phyloP scores from a whole-genome alignment of 1,140 invertebrate species.

The Dryas iulia region DNA sequence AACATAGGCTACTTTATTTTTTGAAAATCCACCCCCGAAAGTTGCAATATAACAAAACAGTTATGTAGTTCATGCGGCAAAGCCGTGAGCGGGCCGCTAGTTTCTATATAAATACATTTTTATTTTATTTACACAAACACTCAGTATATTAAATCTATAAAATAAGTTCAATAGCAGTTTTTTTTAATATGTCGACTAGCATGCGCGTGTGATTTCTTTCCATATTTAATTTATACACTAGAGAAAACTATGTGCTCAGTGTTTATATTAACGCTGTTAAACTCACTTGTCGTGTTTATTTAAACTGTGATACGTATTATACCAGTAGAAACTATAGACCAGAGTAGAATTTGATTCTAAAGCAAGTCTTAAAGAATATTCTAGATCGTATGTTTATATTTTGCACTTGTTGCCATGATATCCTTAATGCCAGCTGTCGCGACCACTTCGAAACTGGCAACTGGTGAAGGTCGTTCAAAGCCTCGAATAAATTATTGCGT shows the following conservation, averaged over 20 bases:
- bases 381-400: conserved; percentile 19
- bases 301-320: neutral
- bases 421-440: conserved; percentile 16
- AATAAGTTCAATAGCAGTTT: neutral
- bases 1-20: too few relatives aligned
- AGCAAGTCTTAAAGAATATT: conserved; percentile 3
- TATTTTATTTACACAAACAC: too few relatives aligned
- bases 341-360: neutral
- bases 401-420: conserved; percentile 16
- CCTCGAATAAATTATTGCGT: conserved; percentile 14
- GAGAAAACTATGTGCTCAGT: neutral
- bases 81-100: too few relatives aligned
- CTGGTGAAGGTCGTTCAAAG: conserved; percentile 28
- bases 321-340: neutral
- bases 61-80: too few relatives aligned
- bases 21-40: too few relatives aligned
- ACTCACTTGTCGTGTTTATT: neutral
- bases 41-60: too few relatives aligned
- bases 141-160: too few relatives aligned
- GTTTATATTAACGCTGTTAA: neutral
- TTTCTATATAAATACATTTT: too few relatives aligned
- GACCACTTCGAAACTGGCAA: conserved; percentile 27
- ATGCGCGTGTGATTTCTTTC: neutral
- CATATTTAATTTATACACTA: neutral
- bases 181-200: neutral